Conservation (phyloP, 2,113 vertebrate genomes). For the Verasper variegatus region DNA sequence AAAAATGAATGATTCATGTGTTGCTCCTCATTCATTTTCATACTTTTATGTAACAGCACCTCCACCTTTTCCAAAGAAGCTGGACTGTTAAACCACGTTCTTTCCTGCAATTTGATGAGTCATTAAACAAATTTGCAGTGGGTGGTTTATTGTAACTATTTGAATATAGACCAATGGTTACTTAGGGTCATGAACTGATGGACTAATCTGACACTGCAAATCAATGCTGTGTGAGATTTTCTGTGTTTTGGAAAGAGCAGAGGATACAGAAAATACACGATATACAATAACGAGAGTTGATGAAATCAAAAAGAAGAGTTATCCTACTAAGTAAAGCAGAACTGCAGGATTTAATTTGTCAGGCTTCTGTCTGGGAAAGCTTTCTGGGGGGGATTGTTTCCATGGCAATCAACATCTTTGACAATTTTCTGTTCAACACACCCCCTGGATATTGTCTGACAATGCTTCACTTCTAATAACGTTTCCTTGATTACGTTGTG, state of each 20-base stretch:
- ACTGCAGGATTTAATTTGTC: too few relatives aligned
- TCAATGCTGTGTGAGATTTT: too few relatives aligned
- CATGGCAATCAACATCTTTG: neutral
- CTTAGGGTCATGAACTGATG: neutral
- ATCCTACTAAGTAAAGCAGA: too few relatives aligned
- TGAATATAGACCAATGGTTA: neutral
- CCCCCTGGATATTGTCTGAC: neutral
- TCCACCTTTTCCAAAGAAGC: neutral
- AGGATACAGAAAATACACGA: neutral
- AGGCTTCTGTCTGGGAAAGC: too few relatives aligned
- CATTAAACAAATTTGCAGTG: conserved; percentile 5
- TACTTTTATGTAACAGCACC: neutral
- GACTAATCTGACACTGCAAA: too few relatives aligned
- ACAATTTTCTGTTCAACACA: neutral
- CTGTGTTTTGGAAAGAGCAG: neutral
- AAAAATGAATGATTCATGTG: too few relatives aligned
- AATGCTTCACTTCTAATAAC: neutral
- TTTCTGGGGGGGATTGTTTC: too few relatives aligned
- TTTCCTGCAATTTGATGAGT: neutral
- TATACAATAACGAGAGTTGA: too few relatives aligned
- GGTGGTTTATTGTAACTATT: neutral
- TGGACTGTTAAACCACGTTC: neutral
- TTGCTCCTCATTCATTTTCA: neutral
- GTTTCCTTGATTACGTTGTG: neutral
- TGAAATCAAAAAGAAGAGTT: too few relatives aligned